Percentiles rank a stretch among this genome's conserved stretches.
Evolutionary conservation across 2,888 invertebrate species (phyloP).

Genomic region (Diachrysia chrysitis): DNA sequence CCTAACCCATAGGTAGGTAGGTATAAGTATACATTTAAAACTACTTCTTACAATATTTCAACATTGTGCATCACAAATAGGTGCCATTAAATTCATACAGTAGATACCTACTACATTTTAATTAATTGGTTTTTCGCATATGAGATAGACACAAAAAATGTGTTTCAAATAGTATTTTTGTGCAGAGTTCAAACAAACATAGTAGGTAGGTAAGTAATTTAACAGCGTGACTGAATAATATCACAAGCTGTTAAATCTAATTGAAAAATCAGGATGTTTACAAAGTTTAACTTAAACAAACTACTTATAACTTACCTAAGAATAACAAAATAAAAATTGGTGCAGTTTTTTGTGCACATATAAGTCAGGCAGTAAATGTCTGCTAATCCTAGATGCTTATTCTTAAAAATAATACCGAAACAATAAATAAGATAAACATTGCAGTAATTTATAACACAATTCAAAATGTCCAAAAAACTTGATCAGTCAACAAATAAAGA

Average conservation of each 20-base stretch:
- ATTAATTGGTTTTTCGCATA: conserved; percentile 14
- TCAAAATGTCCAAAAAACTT: conserved; percentile 16
- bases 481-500: conserved; percentile 10
- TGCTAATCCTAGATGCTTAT: conserved; percentile 34
- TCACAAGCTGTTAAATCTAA: conserved; percentile 44
- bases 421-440: conserved; percentile 36
- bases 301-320: too few species aligned
- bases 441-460: conserved; percentile 13
- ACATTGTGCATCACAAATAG: conserved; percentile 69
- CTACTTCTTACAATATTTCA: conserved; percentile 41
- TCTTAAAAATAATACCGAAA: conserved; percentile 18
- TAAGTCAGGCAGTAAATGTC: conserved; percentile 8
- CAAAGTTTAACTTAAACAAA: too few species aligned
- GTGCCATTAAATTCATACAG: conserved; percentile 58
- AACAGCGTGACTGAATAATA: conserved; percentile 21
- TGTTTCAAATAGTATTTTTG: conserved; percentile 27
- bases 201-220: conserved; percentile 1
- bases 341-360: conserved; percentile 28
- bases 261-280: neutral
- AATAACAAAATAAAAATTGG: neutral
- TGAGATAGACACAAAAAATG: conserved; percentile 8
- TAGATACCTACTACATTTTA: conserved; percentile 19
- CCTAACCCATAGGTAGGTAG: conserved; percentile 36
- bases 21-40: conserved; percentile 29
- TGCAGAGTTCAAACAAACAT: conserved; percentile 29